Percentiles rank a stretch among this genome's conserved stretches.
Conservation (phyloP, 2,888 invertebrate genomes). For the Eupithecia vulgata region DNA sequence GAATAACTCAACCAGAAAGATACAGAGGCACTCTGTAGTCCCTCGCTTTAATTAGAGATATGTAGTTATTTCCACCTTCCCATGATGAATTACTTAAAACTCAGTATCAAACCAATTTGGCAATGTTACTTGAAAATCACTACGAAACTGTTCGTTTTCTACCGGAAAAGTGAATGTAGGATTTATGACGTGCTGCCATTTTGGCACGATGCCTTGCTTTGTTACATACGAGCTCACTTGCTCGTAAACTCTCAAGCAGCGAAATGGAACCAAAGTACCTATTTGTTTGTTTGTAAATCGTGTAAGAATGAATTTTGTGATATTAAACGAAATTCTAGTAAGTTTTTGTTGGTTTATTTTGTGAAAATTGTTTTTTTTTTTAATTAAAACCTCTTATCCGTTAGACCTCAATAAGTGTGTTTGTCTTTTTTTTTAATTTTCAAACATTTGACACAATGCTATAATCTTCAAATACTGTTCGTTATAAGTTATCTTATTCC, state of each 20-base stretch:
- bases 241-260: constrained; percentile 2
- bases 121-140: constrained; percentile 6
- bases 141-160: constrained; percentile 1
- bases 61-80: neutral
- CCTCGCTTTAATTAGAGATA: neutral
- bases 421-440: no score
- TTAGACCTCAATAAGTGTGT: no score
- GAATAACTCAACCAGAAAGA: no score
- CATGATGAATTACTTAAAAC: neutral
- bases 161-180: constrained; percentile 15
- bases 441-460: no score
- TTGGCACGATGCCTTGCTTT: constrained; percentile 14
- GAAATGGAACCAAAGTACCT: neutral
- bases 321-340: neutral
- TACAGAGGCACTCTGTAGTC: neutral
- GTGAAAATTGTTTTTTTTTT: neutral
- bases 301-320: neutral
- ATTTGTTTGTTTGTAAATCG: constrained; percentile 5
- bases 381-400: neutral
- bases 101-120: constrained; percentile 6
- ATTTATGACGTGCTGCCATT: constrained; percentile 13
- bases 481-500: no score
- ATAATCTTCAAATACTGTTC: no score
- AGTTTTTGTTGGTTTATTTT: neutral
- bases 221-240: constrained; percentile 1